Base-by-base conservation (phyloP, 2,113 vertebrate genomes). In the Prionailurus viverrinus region DNA sequence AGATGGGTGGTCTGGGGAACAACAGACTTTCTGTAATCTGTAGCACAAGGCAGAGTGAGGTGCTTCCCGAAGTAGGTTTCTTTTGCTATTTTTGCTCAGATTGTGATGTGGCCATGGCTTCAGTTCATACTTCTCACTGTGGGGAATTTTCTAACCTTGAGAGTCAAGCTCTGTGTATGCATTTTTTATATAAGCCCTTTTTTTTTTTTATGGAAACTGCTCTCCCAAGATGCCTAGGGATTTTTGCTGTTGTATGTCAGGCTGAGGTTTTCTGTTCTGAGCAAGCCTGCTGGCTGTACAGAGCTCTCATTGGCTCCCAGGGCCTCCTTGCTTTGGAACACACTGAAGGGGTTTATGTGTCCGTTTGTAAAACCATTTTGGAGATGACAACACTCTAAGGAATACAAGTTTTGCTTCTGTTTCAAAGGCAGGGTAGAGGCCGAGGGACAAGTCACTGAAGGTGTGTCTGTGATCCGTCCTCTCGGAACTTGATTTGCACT, bases 71-170 rank as follows among this genome's bases (percentile, higher is more conserved):
- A 53, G 27, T 55, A 39, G 39, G 23, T 90, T 82, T 90, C 41
- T 92, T 96, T 83, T 51, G 27, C 58, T 81, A 78, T 94, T 74
- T 69, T 84, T 92, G 36, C 79, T 91, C n/a, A 61, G 33, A 48
- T 69, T 81, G 13, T 71, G 89, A 58, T 55, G 27, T 94, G 19
- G 39, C 27, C 0, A 0, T 78, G 48, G 33, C n/a, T 96, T 97
- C 18, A 63, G 13, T 95, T 94, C 25, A 71, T 83, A 55, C 21
- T 85, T 80, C 45, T 53, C 15, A 53, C 18, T 86, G 7, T 53
- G 48, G 83, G 74, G 66, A 87, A 36, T 79, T 93, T 92, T 78
- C 16, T 74, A 58, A 85, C 66, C 15, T 66, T 29, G 63, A 89
- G 58, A 92, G 18, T 63, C 36, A 88, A 82, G 23, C n/a, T 73